These are phyloP conservation scores for Columba guinea DNA, from an alignment of 2,797 vertebrate genomes.

Conservation along the genomic window DNA sequence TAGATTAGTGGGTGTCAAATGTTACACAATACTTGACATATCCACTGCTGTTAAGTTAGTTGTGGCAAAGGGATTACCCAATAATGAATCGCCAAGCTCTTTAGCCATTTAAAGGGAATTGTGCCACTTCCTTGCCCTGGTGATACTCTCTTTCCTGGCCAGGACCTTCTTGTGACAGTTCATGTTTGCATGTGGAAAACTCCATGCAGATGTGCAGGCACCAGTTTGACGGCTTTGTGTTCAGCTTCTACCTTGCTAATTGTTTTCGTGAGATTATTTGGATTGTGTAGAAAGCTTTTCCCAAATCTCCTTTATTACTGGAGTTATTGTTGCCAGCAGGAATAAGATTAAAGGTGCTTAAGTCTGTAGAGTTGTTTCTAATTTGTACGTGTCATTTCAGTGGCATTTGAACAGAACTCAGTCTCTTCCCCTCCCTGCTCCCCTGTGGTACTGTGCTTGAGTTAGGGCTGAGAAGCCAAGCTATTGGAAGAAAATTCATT, in stretches of 20 bases:
- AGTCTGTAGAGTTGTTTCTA: conserved; percentile 81
- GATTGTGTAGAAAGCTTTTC: conserved; percentile 79
- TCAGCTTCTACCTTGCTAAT: conserved; percentile 79
- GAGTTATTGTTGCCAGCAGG: conserved; percentile 83
- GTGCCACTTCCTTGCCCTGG: not conserved
- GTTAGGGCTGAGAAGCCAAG: conserved; percentile 82
- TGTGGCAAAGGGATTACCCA: conserved; percentile 48
- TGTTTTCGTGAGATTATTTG: conserved; percentile 81
- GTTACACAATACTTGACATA: conserved; percentile 40
- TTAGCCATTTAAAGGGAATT: conserved; percentile 16
- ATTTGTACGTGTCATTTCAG: conserved; percentile 81
- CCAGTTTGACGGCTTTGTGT: conserved; percentile 64
- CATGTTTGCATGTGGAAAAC: conserved; percentile 32
- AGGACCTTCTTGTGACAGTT: conserved; percentile 19
- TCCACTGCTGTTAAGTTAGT: conserved; percentile 41
- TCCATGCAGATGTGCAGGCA: conserved; percentile 52
- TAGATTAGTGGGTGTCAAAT: conserved; percentile 35
- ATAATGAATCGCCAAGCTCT: conserved; percentile 39
- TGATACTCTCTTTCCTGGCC: not conserved
- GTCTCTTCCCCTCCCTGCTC: conserved; percentile 71
- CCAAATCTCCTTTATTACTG: conserved; percentile 81
- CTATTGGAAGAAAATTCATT: conserved; percentile 87
- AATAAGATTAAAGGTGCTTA: conserved; percentile 84
- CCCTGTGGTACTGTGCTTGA: conserved; percentile 77
- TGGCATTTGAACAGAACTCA: conserved; percentile 79